phyloP scores from a whole-genome alignment of 2,888 invertebrate genomes.

The Diplolepis rosae region DNA sequence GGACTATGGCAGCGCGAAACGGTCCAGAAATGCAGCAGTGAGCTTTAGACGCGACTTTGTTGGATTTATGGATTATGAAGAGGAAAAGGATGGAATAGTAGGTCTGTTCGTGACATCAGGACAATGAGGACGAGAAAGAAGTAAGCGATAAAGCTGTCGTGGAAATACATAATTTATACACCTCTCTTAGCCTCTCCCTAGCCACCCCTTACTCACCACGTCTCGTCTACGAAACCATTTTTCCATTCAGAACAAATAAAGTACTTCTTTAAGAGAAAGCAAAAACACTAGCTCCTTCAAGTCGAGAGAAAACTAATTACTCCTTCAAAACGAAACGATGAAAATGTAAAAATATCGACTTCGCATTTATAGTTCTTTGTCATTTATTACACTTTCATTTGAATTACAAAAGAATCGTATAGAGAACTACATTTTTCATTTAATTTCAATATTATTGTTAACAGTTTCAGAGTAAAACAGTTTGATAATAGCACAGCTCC shows the following conservation, averaged over 20 bases:
- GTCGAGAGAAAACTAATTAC: constrained; percentile 7
- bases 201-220: constrained; percentile 34
- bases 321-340: neutral
- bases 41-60: constrained; percentile 64
- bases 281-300: neutral
- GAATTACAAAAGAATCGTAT: too few relatives aligned
- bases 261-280: constrained; percentile 39
- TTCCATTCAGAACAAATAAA: constrained; percentile 55
- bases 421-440: too few relatives aligned
- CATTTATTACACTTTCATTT: too few relatives aligned
- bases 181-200: constrained; percentile 41
- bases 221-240: constrained; percentile 49
- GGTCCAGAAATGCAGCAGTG: constrained; percentile 51
- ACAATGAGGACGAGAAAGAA: constrained; percentile 67
- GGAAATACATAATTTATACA: constrained; percentile 68
- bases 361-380: too few relatives aligned
- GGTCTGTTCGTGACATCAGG: constrained; percentile 66
- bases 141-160: constrained; percentile 65
- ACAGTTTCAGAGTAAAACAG: too few relatives aligned
- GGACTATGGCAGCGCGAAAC: constrained; percentile 47
- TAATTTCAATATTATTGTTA: too few relatives aligned
- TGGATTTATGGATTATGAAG: constrained; percentile 70
- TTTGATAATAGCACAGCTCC: too few relatives aligned
- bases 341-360: neutral
- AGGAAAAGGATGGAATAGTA: constrained; percentile 55